A percentile compares a stretch with the other conserved stretches of the same genome.
phyloP scores from a whole-genome alignment of 2,888 invertebrate species.

The Choristoneura rosaceana region DNA sequence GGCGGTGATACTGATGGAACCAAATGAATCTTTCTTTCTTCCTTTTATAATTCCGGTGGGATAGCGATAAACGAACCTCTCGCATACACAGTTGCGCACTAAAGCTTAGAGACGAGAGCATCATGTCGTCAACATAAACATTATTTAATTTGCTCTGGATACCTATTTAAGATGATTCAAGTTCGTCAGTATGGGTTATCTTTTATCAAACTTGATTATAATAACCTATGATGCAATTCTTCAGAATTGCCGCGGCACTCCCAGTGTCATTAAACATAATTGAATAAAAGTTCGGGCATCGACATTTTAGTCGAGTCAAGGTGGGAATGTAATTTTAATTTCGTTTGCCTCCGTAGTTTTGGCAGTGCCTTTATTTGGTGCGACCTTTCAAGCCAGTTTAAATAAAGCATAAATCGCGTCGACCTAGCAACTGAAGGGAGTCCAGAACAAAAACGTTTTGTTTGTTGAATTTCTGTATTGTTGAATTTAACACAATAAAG shows the following conservation, averaged over 20 bases:
- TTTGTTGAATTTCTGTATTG: background rate
- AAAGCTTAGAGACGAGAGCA: no score
- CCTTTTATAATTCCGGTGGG: no score
- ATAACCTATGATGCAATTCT: conserved; percentile 27
- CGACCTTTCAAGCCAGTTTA: conserved; percentile 66
- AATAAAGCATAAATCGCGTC: conserved; percentile 52
- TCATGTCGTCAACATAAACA: no score
- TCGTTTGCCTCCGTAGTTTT: conserved; percentile 55
- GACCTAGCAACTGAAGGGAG: conserved; percentile 14
- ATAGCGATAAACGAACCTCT: no score
- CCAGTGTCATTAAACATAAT: conserved; percentile 35
- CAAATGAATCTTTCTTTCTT: no score
- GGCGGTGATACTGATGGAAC: no score
- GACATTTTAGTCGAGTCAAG: conserved; percentile 61
- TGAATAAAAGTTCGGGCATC: conserved; percentile 47
- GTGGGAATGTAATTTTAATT: conserved; percentile 53
- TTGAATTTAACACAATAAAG: background rate
- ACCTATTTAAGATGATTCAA: no score
- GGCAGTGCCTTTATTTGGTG: conserved; percentile 63
- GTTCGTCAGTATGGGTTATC: background rate
- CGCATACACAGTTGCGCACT: no score
- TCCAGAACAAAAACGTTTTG: conserved; percentile 15
- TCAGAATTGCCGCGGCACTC: conserved; percentile 32
- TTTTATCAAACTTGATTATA: background rate
- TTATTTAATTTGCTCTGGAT: no score